These are phyloP conservation scores for Drosophila setosimentum DNA, from an alignment of 2,888 invertebrate species.

Conservation along the genomic window DNA sequence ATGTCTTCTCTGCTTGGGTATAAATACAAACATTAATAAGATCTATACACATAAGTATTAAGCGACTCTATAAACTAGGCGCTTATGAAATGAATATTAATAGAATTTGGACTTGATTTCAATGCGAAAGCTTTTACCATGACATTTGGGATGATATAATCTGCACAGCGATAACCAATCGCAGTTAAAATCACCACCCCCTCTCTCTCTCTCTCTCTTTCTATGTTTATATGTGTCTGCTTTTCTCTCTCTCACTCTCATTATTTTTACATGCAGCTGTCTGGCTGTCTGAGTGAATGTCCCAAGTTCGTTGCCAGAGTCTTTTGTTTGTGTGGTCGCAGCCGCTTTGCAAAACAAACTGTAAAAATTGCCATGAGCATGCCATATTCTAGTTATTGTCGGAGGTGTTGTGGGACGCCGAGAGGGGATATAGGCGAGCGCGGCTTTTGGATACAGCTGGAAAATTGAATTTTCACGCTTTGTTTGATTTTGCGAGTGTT, in stretches of 20 bases:
- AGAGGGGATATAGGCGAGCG: neutral
- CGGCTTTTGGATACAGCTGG: slow-evolving; percentile 26
- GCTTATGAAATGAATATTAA: neutral
- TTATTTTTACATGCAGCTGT: slow-evolving; percentile 6
- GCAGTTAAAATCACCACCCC: slow-evolving; percentile 10
- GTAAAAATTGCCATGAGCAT: slow-evolving; percentile 74
- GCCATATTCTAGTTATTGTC: slow-evolving; percentile 56
- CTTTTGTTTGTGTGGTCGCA: slow-evolving; percentile 65
- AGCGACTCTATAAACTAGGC: neutral
- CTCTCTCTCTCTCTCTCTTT: neutral
- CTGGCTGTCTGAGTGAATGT: slow-evolving; percentile 38
- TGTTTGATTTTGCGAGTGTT: slow-evolving; percentile 51
- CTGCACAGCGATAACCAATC: slow-evolving; percentile 32
- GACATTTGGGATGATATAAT: neutral
- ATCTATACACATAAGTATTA: neutral
- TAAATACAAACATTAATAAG: too few species aligned
- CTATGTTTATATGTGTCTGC: neutral
- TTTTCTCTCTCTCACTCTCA: slow-evolving; percentile 14
- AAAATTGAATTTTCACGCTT: slow-evolving; percentile 83
- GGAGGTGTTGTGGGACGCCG: neutral
- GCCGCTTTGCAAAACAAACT: slow-evolving; percentile 79
- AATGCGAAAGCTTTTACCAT: neutral
- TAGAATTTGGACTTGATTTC: neutral
- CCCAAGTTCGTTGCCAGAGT: slow-evolving; percentile 79
- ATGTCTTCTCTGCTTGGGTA: neutral